Base-by-base conservation (phyloP, 2,888 invertebrate genomes). In the Electrophaes corylata region DNA sequence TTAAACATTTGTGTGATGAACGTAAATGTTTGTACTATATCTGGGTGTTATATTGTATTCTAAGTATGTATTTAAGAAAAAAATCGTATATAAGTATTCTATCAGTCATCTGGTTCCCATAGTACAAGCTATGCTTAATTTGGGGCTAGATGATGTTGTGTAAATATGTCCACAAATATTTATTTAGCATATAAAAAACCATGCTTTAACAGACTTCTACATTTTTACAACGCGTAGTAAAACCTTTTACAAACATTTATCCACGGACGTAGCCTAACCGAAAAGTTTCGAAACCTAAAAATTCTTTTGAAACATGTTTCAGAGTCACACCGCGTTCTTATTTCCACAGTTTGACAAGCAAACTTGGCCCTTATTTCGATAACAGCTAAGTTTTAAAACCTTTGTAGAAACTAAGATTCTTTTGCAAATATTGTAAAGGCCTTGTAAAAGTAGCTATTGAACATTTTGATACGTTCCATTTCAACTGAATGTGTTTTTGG, bases 391-490 rank as follows among this genome's bases (percentile, higher is more conserved):
- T 45, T 45, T 11, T 6, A 48, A 66, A 19, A 55, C 2, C 41
- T 11, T 19, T 41, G 12, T 35, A 6, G n/a, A 10, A 20, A 10
- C 14, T 26, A 16, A 41, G 41, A 12, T 20, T 65, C 75, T n/a
- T 12, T 12, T 41, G 76, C 76, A 72, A 70, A 76, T 67, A 58
- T 79, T 73, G 65, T 70, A 76, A 79, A 44, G 8, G 26, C 10
- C n/a, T 40, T 43, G 74, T 71, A 71, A 61, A 70, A 65, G 67
- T 72, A 73, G 71, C 75, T 79, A 80, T 84, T 78, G 78, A 80
- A 70, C 76, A 89, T 29, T 91, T 90, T 69, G 89, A 79, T 77
- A 72, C 88, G 89, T 88, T 79, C 88, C 72, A 87, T 88, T 87
- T 88, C 79, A 73, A 69, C 72, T 70, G 69, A 71, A 75, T 68